Percentiles rank a stretch among this genome's conserved stretches.
Evolutionary conservation across 2,888 invertebrate species (phyloP).

Genomic region (Drosophila merina): DNA sequence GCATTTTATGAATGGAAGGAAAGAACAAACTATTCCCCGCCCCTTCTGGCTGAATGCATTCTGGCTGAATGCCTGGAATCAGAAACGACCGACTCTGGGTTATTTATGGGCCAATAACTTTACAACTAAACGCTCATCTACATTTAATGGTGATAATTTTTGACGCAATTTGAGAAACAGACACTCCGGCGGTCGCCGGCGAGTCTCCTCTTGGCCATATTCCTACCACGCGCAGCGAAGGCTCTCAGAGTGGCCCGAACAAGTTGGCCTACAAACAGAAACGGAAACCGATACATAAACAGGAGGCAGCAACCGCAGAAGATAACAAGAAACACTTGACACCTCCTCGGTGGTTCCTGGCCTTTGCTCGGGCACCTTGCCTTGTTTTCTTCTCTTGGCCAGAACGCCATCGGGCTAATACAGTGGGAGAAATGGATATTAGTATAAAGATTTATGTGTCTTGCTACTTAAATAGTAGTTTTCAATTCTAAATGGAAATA

Average conservation of each 20-base stretch:
- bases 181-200: constrained; percentile 44
- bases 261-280: constrained; percentile 36
- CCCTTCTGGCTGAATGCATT: neutral
- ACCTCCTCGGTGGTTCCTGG: constrained; percentile 51
- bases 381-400: constrained; percentile 19
- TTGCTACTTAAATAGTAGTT: no score
- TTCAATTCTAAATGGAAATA: neutral
- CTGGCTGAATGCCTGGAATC: constrained; percentile 11
- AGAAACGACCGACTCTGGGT: constrained; percentile 26
- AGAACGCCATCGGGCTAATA: neutral
- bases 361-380: neutral
- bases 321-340: constrained; percentile 72
- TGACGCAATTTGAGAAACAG: constrained; percentile 76
- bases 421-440: neutral
- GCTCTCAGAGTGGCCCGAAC: constrained; percentile 1
- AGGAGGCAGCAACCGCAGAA: constrained; percentile 68
- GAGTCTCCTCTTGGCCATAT: constrained; percentile 4
- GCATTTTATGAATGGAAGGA: constrained; percentile 45
- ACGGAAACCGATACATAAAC: constrained; percentile 3
- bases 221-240: constrained; percentile 5
- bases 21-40: constrained; percentile 12
- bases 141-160: constrained; percentile 80
- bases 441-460: neutral
- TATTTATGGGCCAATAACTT: constrained; percentile 78
- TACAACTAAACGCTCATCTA: constrained; percentile 81